Evolutionary conservation across 30 jellyfish, hydroid and myxozoan species (phyloP).

Genomic region (Hydractinia echinata): DNA sequence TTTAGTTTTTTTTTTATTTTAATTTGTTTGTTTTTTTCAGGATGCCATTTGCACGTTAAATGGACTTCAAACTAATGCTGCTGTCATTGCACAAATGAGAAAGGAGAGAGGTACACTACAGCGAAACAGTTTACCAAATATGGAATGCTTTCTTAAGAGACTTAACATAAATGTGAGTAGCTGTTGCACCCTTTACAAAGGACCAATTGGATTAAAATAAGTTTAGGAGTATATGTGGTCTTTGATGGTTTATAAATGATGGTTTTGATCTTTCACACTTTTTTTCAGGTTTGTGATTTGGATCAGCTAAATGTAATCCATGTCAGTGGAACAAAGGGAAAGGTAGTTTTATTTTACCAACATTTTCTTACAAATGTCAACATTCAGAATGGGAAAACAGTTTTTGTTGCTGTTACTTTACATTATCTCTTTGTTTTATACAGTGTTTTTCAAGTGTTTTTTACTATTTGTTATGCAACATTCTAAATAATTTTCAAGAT

Average conservation of each 20-base stretch:
- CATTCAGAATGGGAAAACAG: not conserved
- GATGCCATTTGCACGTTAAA: conserved; percentile 72
- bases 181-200: too few relatives aligned
- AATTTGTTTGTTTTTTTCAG: conserved; percentile 14
- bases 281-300: conserved; percentile 57
- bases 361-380: too few relatives aligned
- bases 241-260: not conserved
- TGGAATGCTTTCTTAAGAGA: conserved; percentile 55
- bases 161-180: conserved; percentile 45
- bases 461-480: too few relatives aligned
- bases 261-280: not conserved
- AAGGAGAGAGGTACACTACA: conserved; percentile 45
- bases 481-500: too few relatives aligned
- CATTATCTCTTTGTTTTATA: too few relatives aligned
- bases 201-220: not conserved
- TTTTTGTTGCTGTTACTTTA: not conserved
- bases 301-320: conserved; percentile 77
- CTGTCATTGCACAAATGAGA: conserved; percentile 65
- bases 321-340: conserved; percentile 96
- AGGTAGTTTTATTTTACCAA: conserved; percentile 33
- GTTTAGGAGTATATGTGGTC: not conserved
- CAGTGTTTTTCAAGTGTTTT: too few relatives aligned
- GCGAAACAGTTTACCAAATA: conserved; percentile 58
- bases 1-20: not conserved
- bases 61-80: conserved; percentile 91